Percentiles rank a stretch among this genome's conserved stretches.
Evolutionary conservation across 2,113 vertebrate species (phyloP).

Genomic region (Hippolais icterina): DNA sequence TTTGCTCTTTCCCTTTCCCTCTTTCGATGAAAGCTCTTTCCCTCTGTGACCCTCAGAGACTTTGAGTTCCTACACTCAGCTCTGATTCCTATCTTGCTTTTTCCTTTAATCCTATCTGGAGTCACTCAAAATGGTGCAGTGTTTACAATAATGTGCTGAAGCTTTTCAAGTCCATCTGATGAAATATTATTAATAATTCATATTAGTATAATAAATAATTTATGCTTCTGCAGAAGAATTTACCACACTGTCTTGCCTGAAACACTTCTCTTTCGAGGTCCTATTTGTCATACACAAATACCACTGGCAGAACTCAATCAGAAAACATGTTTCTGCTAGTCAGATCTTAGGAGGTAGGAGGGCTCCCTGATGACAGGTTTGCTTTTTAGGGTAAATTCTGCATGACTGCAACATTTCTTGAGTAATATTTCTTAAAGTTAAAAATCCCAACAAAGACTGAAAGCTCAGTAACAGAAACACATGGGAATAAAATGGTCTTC

Average conservation of each 20-base stretch:
- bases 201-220: conserved; percentile 60
- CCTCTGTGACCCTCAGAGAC: background rate
- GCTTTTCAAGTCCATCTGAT: conserved; percentile 29
- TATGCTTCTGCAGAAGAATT: conserved; percentile 48
- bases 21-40: background rate
- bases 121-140: conserved; percentile 4
- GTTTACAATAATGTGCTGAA: conserved; percentile 30
- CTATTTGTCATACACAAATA: conserved; percentile 64
- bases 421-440: background rate
- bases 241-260: conserved; percentile 49
- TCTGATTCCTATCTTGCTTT: background rate
- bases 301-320: conserved; percentile 42
- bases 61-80: background rate
- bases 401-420: background rate
- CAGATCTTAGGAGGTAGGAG: conserved; percentile 28
- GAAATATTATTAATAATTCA: conserved; percentile 68
- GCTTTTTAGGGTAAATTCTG: conserved; percentile 2
- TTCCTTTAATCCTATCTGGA: conserved; percentile 51
- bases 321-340: conserved; percentile 58
- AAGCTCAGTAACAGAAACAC: background rate
- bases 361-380: background rate
- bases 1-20: background rate
- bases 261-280: conserved; percentile 6
- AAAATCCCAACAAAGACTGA: background rate
- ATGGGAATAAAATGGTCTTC: background rate